A percentile compares a stretch with the other conserved stretches of the same genome.
Evolutionary conservation across 2,797 vertebrate species (phyloP).

Genomic region (Sus cebifrons): DNA sequence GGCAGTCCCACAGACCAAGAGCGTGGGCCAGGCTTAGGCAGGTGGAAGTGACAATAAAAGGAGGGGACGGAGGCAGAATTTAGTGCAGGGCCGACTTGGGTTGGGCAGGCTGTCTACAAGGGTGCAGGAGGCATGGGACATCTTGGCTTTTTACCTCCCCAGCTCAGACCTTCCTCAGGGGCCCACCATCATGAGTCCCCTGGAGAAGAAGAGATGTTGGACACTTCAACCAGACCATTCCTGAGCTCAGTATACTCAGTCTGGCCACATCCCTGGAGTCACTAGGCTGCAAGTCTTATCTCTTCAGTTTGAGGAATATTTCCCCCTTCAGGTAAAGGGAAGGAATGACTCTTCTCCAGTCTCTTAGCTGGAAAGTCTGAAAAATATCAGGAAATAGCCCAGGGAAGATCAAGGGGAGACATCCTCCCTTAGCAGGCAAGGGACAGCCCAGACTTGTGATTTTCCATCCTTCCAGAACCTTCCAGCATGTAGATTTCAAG

Average conservation of each 20-base stretch:
- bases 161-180: background rate
- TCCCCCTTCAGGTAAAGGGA: background rate
- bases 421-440: background rate
- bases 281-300: background rate
- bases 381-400: background rate
- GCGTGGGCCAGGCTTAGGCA: background rate
- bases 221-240: background rate
- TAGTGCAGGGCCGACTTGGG: background rate
- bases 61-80: background rate
- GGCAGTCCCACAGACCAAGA: background rate
- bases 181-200: background rate
- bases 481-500: background rate
- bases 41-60: background rate
- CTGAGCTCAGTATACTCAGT: background rate
- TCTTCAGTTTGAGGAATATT: background rate
- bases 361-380: background rate
- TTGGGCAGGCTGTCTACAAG: background rate
- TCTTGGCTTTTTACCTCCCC: background rate
- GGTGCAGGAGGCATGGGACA: background rate
- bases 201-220: background rate
- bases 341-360: background rate
- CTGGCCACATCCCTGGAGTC: background rate
- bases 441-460: background rate
- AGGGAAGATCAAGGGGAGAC: background rate
- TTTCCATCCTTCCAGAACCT: constrained; percentile 47